Percentiles rank a stretch among this genome's conserved stretches.
These are phyloP conservation scores for Epistrophe grossulariae DNA, from an alignment of 2,888 invertebrate species.

Conservation along the genomic window DNA sequence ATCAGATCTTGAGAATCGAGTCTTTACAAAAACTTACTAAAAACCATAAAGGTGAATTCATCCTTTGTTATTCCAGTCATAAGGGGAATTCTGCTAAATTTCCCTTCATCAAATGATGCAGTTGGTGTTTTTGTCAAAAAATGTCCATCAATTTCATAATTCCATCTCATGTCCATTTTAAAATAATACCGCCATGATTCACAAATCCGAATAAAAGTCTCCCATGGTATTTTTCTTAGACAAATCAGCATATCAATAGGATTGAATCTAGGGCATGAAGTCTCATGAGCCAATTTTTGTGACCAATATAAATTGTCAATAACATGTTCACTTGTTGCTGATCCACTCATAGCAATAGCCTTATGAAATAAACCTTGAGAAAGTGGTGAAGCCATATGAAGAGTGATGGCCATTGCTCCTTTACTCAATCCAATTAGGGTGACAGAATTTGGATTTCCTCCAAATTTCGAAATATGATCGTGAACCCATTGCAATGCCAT, in stretches of 20 bases:
- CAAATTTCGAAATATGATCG: slow-evolving; percentile 87
- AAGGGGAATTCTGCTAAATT: slow-evolving; percentile 86
- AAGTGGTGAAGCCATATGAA: slow-evolving; percentile 87
- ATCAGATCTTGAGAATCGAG: background rate
- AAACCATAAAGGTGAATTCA: slow-evolving; percentile 84
- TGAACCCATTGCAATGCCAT: slow-evolving; percentile 87
- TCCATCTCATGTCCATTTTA: slow-evolving; percentile 79
- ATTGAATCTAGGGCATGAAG: slow-evolving; percentile 86
- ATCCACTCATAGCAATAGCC: slow-evolving; percentile 88
- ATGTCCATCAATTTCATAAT: slow-evolving; percentile 86
- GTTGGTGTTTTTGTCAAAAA: slow-evolving; percentile 85
- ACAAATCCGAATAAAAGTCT: slow-evolving; percentile 77
- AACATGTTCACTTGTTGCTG: slow-evolving; percentile 85
- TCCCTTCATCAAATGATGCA: slow-evolving; percentile 85
- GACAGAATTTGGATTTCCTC: slow-evolving; percentile 87
- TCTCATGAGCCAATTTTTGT: slow-evolving; percentile 85
- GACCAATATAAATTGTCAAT: slow-evolving; percentile 85
- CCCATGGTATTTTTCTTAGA: slow-evolving; percentile 81
- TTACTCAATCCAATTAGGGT: slow-evolving; percentile 87
- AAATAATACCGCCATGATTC: slow-evolving; percentile 79
- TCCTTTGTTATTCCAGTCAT: slow-evolving; percentile 87
- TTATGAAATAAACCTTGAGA: slow-evolving; percentile 88
- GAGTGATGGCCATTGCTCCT: slow-evolving; percentile 84
- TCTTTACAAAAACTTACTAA: slow-evolving; percentile 71
- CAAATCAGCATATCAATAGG: slow-evolving; percentile 85